Conservation (phyloP, 2,113 vertebrate genomes). For the Nesoenas mayeri region DNA sequence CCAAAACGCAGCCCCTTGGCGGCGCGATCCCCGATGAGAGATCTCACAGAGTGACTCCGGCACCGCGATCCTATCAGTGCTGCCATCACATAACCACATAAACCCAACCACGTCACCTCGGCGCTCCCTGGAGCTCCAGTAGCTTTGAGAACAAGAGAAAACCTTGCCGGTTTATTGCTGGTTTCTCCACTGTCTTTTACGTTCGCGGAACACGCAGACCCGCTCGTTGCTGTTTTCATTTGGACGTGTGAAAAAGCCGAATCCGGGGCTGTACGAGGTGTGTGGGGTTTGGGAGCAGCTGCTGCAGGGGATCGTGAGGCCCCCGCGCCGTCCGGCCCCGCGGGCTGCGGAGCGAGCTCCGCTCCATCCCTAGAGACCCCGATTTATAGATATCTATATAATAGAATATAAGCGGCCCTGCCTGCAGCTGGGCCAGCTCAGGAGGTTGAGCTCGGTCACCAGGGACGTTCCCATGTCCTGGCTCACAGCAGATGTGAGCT, state of each 20-base stretch:
- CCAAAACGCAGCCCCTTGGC: neutral
- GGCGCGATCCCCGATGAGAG: too few relatives aligned
- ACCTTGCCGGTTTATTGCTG: fast-evolving
- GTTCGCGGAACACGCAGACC: neutral
- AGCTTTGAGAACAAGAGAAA: neutral
- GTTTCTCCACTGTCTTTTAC: neutral
- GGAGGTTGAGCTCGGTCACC: neutral
- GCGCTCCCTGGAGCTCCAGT: fast-evolving
- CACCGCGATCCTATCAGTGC: fast-evolving
- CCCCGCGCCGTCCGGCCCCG: neutral
- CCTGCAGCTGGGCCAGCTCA: neutral
- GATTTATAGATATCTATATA: neutral
- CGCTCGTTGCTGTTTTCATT: fast-evolving
- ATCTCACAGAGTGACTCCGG: too few relatives aligned
- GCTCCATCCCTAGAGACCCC: neutral
- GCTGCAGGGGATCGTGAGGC: neutral
- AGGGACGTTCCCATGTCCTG: neutral
- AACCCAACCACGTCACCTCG: too few relatives aligned
- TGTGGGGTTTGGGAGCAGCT: neutral
- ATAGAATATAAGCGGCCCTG: neutral
- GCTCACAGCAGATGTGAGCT: neutral
- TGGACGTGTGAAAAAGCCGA: neutral
- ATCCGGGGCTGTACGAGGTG: fast-evolving
- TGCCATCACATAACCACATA: fast-evolving
- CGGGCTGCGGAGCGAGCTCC: too few relatives aligned